Percentiles rank a stretch among this genome's conserved stretches.
These are phyloP conservation scores for Brachionus koreanus DNA, from an alignment of 1,140 invertebrate genomes.

Conservation along the genomic window DNA sequence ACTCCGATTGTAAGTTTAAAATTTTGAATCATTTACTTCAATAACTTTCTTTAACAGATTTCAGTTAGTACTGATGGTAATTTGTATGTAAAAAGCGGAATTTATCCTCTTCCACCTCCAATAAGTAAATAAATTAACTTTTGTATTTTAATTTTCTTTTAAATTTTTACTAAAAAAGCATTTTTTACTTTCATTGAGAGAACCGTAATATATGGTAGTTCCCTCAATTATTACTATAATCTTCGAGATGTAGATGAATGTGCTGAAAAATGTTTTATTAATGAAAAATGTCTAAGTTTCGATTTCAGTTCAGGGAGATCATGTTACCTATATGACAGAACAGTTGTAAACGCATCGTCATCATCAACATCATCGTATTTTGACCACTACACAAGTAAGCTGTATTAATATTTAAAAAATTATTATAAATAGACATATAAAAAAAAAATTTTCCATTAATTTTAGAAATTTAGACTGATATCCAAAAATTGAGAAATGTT, in stretches of 20 bases:
- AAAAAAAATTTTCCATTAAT: too few species aligned
- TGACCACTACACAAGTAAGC: conserved; percentile 20
- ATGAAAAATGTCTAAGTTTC: conserved; percentile 24
- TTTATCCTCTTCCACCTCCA: background rate
- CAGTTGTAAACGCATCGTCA: background rate
- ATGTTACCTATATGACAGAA: conserved; percentile 12
- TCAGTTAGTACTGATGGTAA: conserved; percentile 28
- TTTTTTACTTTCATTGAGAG: conserved; percentile 6
- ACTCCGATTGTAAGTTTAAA: background rate
- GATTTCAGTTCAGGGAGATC: background rate
- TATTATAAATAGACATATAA: too few species aligned
- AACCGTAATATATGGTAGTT: background rate
- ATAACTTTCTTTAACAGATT: background rate
- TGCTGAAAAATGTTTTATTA: conserved; percentile 13
- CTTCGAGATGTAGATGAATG: background rate
- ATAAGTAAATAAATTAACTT: conserved; percentile 15
- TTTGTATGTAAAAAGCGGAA: background rate
- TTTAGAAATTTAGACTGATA: too few species aligned
- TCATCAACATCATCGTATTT: conserved; percentile 3
- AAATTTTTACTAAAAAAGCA: background rate
- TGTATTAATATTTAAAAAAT: background rate
- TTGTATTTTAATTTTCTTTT: background rate
- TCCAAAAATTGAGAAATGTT: too few species aligned
- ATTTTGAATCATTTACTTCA: background rate
- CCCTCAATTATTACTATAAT: background rate